These are phyloP conservation scores for Nasua narica DNA, from an alignment of 2,797 vertebrate species.

Conservation along the genomic window DNA sequence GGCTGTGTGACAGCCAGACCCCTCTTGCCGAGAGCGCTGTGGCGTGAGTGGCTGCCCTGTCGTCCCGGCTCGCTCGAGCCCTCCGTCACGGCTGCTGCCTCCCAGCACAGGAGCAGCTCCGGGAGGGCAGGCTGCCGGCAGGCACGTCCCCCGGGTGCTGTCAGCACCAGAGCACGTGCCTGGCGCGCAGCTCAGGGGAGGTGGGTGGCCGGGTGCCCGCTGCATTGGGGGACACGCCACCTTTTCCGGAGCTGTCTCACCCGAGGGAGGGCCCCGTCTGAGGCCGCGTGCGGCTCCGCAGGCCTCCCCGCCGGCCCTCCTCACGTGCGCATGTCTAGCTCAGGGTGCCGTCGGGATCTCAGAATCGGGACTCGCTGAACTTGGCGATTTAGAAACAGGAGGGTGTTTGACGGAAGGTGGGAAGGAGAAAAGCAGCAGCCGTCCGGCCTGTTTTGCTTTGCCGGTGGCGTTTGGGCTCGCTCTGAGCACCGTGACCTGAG, in stretches of 20 bases:
- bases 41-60: background rate
- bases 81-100: background rate
- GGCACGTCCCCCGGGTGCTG: background rate
- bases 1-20: too few species aligned
- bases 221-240: background rate
- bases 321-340: rapidly evolving
- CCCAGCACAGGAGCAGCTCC: background rate
- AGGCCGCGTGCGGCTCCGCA: background rate
- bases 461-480: background rate
- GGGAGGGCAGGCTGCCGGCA: background rate
- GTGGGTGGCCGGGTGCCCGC: rapidly evolving
- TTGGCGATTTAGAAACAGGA: slow-evolving; percentile 27
- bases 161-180: background rate
- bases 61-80: rapidly evolving
- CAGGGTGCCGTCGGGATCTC: background rate
- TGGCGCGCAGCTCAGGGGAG: background rate
- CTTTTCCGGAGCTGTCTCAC: background rate
- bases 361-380: background rate
- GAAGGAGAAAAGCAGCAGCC: background rate
- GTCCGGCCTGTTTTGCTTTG: background rate
- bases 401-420: background rate
- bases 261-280: background rate
- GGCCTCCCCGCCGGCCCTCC: background rate
- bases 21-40: background rate
- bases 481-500: background rate